These are phyloP conservation scores for Microchirus variegatus DNA, from an alignment of 2,797 vertebrate genomes.

Conservation along the genomic window DNA sequence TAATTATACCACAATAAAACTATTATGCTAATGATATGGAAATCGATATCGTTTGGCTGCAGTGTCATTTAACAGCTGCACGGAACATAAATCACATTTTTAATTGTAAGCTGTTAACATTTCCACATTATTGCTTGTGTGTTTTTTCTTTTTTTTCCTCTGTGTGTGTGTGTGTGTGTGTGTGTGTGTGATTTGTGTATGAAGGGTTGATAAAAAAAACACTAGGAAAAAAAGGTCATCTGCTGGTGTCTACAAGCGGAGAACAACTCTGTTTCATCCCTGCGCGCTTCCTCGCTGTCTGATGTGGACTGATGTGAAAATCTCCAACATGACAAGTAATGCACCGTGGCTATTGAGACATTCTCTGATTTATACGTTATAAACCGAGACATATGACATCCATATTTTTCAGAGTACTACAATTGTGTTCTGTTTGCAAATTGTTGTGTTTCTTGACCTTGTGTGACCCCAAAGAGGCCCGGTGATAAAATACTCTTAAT, in stretches of 20 bases:
- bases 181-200: slow-evolving; percentile 38
- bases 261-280: slow-evolving; percentile 44
- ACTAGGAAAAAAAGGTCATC: slow-evolving; percentile 76
- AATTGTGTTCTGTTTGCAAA: neutral
- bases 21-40: slow-evolving; percentile 91
- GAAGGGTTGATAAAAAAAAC: slow-evolving; percentile 64
- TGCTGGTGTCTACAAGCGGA: slow-evolving; percentile 19
- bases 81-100: slow-evolving; percentile 84
- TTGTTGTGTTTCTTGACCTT: neutral
- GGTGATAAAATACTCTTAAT: neutral
- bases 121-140: slow-evolving; percentile 75
- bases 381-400: slow-evolving; percentile 8
- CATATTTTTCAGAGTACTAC: neutral
- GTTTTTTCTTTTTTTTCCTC: slow-evolving; percentile 35
- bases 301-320: slow-evolving; percentile 48
- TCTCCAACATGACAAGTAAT: slow-evolving; percentile 38
- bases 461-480: neutral
- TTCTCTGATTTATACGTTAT: slow-evolving; percentile 6
- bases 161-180: slow-evolving; percentile 21
- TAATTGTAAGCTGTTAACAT: slow-evolving; percentile 82
- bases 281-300: slow-evolving; percentile 26
- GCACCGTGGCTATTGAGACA: slow-evolving; percentile 8
- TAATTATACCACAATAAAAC: slow-evolving; percentile 98
- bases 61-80: slow-evolving; percentile 79
- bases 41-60: slow-evolving; percentile 83